A percentile compares a stretch with the other conserved stretches of the same genome.
These are phyloP conservation scores for Dromiciops gliroides DNA, from an alignment of 2,113 vertebrate genomes.

Conservation along the genomic window DNA sequence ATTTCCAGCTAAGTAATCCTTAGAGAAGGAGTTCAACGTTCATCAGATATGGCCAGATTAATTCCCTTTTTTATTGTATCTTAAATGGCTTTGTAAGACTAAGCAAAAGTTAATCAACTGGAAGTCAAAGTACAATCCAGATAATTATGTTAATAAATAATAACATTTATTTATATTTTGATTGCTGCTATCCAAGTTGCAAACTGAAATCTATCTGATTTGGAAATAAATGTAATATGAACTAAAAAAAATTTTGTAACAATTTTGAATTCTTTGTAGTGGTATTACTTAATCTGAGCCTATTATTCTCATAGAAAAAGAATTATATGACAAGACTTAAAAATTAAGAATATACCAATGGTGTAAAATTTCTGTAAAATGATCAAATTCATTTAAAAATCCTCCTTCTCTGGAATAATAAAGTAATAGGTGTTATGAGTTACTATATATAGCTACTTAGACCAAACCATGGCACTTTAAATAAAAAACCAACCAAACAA, in stretches of 20 bases:
- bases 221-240: neutral
- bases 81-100: neutral
- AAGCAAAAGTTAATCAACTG: neutral
- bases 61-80: neutral
- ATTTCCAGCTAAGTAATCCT: constrained; percentile 40
- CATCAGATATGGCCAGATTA: neutral
- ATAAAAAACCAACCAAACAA: neutral
- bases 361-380: neutral
- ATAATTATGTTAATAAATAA: constrained; percentile 20
- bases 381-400: neutral
- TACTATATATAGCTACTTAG: neutral
- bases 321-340: neutral
- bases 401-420: neutral
- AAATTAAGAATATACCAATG: neutral
- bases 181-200: neutral
- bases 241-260: neutral
- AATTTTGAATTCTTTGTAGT: neutral
- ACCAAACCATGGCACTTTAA: neutral
- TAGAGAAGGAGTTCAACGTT: neutral
- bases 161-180: constrained; percentile 40
- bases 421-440: neutral
- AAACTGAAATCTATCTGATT: neutral
- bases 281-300: neutral
- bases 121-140: neutral
- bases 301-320: neutral